These are phyloP conservation scores for Drosophila nr. medialis DNA, from an alignment of 2,888 invertebrate species.

Conservation along the genomic window DNA sequence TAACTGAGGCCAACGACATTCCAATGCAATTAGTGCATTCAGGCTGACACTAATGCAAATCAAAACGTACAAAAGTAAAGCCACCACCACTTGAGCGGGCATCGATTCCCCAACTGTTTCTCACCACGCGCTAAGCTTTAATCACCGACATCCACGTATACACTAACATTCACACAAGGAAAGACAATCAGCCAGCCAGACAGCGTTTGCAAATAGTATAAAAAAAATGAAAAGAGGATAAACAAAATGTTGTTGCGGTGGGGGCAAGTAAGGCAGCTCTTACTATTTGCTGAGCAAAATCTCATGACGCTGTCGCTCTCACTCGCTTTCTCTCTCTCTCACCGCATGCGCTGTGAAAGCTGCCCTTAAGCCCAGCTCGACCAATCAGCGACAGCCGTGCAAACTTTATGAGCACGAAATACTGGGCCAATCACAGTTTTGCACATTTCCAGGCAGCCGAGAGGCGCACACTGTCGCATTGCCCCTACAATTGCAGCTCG, in stretches of 20 bases:
- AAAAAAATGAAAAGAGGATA: conserved; percentile 40
- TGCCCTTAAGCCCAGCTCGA: conserved; percentile 67
- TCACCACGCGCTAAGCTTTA: conserved; percentile 73
- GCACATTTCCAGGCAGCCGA: conserved; percentile 65
- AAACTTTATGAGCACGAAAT: conserved; percentile 69
- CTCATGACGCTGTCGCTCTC: conserved; percentile 42
- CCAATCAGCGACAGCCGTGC: conserved; percentile 74
- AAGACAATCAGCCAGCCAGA: conserved; percentile 35
- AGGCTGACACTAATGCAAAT: conserved; percentile 10
- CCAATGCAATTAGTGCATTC: conserved; percentile 58
- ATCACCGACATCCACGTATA: conserved; percentile 49
- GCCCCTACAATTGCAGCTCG: conserved; percentile 57
- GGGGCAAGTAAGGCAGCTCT: conserved; percentile 51
- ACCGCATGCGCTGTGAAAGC: conserved; percentile 71
- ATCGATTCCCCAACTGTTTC: conserved; percentile 52
- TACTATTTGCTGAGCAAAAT: conserved; percentile 76
- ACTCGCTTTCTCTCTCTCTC: conserved; percentile 47
- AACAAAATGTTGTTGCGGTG: conserved; percentile 48
- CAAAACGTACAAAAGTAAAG: conserved; percentile 35
- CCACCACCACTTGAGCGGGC: conserved; percentile 62
- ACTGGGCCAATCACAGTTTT: conserved; percentile 65
- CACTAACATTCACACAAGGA: conserved; percentile 1
- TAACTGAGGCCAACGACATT: conserved; percentile 45
- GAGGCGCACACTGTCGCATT: conserved; percentile 28
- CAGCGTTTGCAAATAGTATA: conserved; percentile 44